Percentiles rank a stretch among this genome's conserved stretches.
These are phyloP conservation scores for Neopipo cinnamomea DNA, from an alignment of 2,113 vertebrate species.

Conservation along the genomic window DNA sequence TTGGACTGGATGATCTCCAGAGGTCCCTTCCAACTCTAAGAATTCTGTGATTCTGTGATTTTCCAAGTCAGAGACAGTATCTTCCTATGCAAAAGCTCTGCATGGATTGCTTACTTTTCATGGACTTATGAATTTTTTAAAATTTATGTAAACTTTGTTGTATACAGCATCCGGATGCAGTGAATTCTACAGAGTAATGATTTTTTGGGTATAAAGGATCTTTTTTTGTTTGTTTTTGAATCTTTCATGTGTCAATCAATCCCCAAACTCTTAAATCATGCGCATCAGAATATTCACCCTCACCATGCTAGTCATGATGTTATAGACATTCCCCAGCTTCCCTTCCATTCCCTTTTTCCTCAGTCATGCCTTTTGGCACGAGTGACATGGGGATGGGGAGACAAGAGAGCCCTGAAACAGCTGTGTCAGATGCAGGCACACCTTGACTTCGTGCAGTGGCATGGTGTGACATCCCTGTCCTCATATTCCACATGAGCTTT, in stretches of 20 bases:
- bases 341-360: background rate
- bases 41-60: background rate
- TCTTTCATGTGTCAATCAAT: background rate
- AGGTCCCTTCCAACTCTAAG: background rate
- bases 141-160: background rate
- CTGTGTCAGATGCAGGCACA: accelerated
- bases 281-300: background rate
- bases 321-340: background rate
- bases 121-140: background rate
- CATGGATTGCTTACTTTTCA: background rate
- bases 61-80: background rate
- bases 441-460: background rate
- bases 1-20: background rate
- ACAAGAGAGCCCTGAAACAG: background rate
- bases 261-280: background rate
- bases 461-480: background rate
- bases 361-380: background rate
- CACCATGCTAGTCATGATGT: background rate
- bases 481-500: background rate
- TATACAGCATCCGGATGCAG: background rate
- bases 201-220: background rate
- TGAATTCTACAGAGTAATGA: background rate
- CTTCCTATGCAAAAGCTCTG: background rate
- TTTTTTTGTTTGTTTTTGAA: background rate
- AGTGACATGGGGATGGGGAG: background rate